Evolutionary conservation across 35 echinoderm and acorn worm genomes (phyloP).

Genomic region (Eucidaris tribuloides): DNA sequence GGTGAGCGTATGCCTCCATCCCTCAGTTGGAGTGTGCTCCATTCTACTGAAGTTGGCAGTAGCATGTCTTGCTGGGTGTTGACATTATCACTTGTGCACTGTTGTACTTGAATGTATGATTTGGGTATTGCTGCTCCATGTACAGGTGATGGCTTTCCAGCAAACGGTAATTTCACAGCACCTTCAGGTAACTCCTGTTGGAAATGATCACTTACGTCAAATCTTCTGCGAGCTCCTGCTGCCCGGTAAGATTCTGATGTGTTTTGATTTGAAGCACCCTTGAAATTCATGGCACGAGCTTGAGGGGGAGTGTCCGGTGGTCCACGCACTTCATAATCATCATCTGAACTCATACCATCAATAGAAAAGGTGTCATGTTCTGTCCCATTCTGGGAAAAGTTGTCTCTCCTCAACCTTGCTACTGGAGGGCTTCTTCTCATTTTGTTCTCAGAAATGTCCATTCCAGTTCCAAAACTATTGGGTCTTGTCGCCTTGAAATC

Average conservation of each 20-base stretch:
- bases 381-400: too few relatives aligned
- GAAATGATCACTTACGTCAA: neutral
- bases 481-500: neutral
- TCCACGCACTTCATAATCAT: constrained; percentile 13
- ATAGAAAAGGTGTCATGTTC: neutral
- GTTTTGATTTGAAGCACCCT: neutral
- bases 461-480: neutral
- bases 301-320: constrained; percentile 17
- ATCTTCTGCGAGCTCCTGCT: neutral
- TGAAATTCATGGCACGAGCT: neutral
- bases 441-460: neutral
- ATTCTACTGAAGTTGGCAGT: neutral
- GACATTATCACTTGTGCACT: constrained; percentile 5
- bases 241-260: neutral
- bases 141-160: neutral
- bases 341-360: constrained; percentile 5
- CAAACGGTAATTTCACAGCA: neutral
- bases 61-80: neutral
- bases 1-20: constrained; percentile 12
- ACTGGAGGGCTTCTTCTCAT: neutral
- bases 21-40: constrained; percentile 1
- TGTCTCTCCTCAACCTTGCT: neutral
- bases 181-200: neutral
- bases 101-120: constrained; percentile 6
- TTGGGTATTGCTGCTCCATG: neutral